phyloP scores from a whole-genome alignment of 2,888 invertebrate genomes.

The Amphimallon solstitiale region DNA sequence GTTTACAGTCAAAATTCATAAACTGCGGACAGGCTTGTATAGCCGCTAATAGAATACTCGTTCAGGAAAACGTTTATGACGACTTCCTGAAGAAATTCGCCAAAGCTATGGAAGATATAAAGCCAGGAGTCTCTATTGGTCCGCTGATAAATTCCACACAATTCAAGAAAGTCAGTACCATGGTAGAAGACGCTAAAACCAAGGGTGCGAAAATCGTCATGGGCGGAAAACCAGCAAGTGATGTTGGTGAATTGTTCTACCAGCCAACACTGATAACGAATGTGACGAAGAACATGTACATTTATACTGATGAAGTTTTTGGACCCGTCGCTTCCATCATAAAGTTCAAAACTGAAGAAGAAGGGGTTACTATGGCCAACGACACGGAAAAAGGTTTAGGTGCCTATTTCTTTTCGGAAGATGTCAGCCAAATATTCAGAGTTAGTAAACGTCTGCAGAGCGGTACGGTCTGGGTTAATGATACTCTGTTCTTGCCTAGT shows the following conservation, averaged over 20 bases:
- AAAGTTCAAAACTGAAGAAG: conserved; percentile 88
- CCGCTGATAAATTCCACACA: conserved; percentile 92
- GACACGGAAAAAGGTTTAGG: conserved; percentile 86
- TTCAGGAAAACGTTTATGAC: conserved; percentile 80
- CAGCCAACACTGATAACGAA: conserved; percentile 88
- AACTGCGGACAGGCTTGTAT: conserved; percentile 98
- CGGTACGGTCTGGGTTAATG: conserved; percentile 98
- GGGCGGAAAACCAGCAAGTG: conserved; percentile 78
- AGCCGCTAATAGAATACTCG: conserved; percentile 75
- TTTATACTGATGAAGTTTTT: conserved; percentile 92
- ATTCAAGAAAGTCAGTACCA: conserved; percentile 78
- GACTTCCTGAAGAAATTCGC: conserved; percentile 80
- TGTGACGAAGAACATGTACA: conserved; percentile 82
- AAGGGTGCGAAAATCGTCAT: conserved; percentile 83
- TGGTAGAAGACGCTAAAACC: conserved; percentile 87
- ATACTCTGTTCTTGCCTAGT: conserved; percentile 88
- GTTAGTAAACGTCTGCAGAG: conserved; percentile 87
- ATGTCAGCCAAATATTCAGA: conserved; percentile 89
- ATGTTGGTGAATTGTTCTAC: conserved; percentile 81
- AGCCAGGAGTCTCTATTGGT: conserved; percentile 87
- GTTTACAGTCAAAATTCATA: conserved; percentile 92
- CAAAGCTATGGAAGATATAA: conserved; percentile 73
- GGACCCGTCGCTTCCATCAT: conserved; percentile 91
- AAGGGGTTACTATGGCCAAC: conserved; percentile 87
- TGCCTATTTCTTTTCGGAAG: conserved; percentile 92